Percentiles rank a stretch among this genome's conserved stretches.
These are phyloP conservation scores for Notoglanidium macrostoma DNA, from an alignment of 2,797 vertebrate species.

Conservation along the genomic window DNA sequence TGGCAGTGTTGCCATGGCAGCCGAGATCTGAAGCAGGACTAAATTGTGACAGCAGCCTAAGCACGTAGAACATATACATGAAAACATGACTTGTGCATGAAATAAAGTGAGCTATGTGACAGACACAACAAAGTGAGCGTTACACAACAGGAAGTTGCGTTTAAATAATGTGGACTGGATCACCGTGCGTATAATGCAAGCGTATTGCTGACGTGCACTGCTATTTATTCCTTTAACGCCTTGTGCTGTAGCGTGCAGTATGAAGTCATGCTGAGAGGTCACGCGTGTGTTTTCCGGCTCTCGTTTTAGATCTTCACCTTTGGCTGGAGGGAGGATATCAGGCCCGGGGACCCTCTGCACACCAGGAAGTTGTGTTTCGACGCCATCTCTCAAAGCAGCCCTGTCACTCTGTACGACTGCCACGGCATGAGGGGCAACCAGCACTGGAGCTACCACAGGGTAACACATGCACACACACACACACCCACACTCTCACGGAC, in stretches of 20 bases:
- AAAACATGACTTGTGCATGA: not conserved
- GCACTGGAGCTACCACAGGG: slow-evolving; percentile 85
- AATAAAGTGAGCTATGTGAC: not conserved
- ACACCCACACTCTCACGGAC: not conserved
- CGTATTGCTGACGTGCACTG: not conserved
- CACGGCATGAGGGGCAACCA: slow-evolving; percentile 91
- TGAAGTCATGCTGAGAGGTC: not conserved
- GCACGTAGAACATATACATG: not conserved
- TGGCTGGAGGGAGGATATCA: slow-evolving; percentile 88
- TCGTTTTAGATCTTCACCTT: slow-evolving; percentile 84
- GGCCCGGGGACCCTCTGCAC: slow-evolving; percentile 85
- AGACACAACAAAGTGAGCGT: not conserved
- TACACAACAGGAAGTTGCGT: not conserved
- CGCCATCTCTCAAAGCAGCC: slow-evolving; percentile 79
- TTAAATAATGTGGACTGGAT: not conserved
- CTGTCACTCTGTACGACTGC: slow-evolving; percentile 86
- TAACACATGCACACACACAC: slow-evolving; percentile 56
- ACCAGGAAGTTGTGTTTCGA: slow-evolving; percentile 88
- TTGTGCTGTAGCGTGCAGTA: not conserved
- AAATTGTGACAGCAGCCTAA: not conserved
- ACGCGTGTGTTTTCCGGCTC: not conserved
- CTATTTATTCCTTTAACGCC: not conserved
- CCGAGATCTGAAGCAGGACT: not conserved
- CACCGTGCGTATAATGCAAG: not conserved
- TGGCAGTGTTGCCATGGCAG: slow-evolving; percentile 17